Evolutionary conservation across 1,140 invertebrate species (phyloP).

Genomic region (Drosophila nigrodunni): DNA sequence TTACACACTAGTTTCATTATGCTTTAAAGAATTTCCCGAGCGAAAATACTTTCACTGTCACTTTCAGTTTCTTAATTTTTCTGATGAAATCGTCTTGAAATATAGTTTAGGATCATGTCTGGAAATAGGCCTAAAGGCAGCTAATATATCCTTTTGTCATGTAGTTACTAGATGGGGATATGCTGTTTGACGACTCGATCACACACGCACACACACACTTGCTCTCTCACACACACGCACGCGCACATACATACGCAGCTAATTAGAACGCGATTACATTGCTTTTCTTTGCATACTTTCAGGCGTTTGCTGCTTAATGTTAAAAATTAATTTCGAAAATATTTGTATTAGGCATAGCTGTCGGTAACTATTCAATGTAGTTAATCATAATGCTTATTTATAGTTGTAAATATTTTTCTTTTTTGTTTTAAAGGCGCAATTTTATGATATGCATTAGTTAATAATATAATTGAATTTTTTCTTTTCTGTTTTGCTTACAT

Average conservation of each 20-base stretch:
- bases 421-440: constrained; percentile 81
- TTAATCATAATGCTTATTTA: constrained; percentile 67
- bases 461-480: constrained; percentile 69
- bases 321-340: constrained; percentile 82
- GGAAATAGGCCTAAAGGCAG: constrained; percentile 48
- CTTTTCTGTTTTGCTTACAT: constrained; percentile 43
- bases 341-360: constrained; percentile 68
- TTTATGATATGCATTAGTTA: constrained; percentile 84
- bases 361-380: constrained; percentile 44
- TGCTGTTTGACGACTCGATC: constrained; percentile 34
- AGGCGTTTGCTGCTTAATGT: constrained; percentile 35
- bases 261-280: constrained; percentile 48
- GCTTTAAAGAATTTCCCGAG: constrained; percentile 40
- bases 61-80: constrained; percentile 22
- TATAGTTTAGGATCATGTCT: constrained; percentile 61
- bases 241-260: constrained; percentile 20
- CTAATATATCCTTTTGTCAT: constrained; percentile 22
- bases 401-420: constrained; percentile 77
- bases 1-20: constrained; percentile 57
- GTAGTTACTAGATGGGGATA: constrained; percentile 29
- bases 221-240: constrained; percentile 17
- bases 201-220: constrained; percentile 36
- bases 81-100: constrained; percentile 52
- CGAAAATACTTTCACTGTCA: constrained; percentile 12
- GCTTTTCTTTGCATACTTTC: constrained; percentile 57